Conservation (phyloP, 2,888 invertebrate species). For the Drosophila stalkeri region DNA sequence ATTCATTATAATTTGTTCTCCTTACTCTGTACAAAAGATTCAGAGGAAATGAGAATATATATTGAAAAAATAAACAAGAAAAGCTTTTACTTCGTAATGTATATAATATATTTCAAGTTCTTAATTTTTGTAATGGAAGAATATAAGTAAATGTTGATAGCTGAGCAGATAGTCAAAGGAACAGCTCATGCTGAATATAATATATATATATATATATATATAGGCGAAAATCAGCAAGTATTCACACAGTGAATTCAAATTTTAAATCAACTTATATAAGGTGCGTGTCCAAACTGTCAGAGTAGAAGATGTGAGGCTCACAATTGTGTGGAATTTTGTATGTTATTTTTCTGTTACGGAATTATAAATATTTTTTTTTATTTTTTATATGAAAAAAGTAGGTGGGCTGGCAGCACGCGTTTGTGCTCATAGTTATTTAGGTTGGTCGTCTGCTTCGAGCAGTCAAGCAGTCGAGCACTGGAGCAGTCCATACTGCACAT, state of each 20-base stretch:
- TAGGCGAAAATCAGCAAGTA: not conserved
- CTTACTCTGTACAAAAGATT: too few relatives aligned
- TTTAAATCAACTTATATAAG: conserved; percentile 27
- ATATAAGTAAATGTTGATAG: too few relatives aligned
- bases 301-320: conserved; percentile 15
- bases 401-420: conserved; percentile 6
- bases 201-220: too few relatives aligned
- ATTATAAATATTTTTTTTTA: conserved; percentile 60
- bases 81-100: too few relatives aligned
- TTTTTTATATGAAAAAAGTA: conserved; percentile 39
- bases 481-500: conserved; percentile 38
- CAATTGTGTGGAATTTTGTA: conserved; percentile 44
- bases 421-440: conserved; percentile 34
- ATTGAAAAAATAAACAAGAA: too few relatives aligned
- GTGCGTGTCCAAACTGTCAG: conserved; percentile 19
- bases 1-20: too few relatives aligned
- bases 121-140: too few relatives aligned
- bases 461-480: conserved; percentile 12
- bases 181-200: too few relatives aligned
- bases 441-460: conserved; percentile 57
- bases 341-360: conserved; percentile 40
- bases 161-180: too few relatives aligned
- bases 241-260: conserved; percentile 19
- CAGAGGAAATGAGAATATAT: too few relatives aligned
- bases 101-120: too few relatives aligned